Percentiles rank a stretch among this genome's conserved stretches.
Evolutionary conservation across 2,888 invertebrate species (phyloP).

Genomic region (Amphipoea lucens): DNA sequence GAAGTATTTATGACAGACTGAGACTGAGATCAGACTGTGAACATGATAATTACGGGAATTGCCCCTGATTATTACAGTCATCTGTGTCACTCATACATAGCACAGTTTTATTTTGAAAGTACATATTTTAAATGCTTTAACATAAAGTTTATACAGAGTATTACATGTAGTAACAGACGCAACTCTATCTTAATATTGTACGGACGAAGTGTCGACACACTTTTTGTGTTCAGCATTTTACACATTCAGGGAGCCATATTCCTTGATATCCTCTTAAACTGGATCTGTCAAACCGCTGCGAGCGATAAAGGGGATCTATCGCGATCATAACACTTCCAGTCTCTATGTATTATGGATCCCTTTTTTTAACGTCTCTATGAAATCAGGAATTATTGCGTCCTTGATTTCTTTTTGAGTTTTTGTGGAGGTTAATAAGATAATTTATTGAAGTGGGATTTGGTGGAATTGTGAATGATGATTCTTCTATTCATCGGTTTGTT

Average conservation of each 20-base stretch:
- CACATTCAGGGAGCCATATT: constrained; percentile 46
- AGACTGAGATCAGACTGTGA: background rate
- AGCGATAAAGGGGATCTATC: constrained; percentile 76
- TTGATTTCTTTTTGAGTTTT: constrained; percentile 51
- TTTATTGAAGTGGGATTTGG: constrained; percentile 34
- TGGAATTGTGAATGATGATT: constrained; percentile 21
- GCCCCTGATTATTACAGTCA: background rate
- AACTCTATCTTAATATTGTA: constrained; percentile 25
- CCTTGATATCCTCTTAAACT: constrained; percentile 68
- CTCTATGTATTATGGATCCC: constrained; percentile 67
- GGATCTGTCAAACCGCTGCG: constrained; percentile 73
- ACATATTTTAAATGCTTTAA: background rate
- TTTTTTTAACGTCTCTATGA: constrained; percentile 70
- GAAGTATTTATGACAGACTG: background rate
- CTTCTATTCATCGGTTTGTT: constrained; percentile 19
- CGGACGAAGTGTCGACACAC: constrained; percentile 15
- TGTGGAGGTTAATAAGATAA: constrained; percentile 45
- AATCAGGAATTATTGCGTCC: constrained; percentile 52
- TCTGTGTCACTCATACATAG: background rate
- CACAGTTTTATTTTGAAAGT: background rate
- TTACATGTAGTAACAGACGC: background rate
- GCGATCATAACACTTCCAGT: constrained; percentile 72
- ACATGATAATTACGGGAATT: background rate
- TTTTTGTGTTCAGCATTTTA: constrained; percentile 57
- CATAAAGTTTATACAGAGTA: background rate